Evolutionary conservation across 2,888 invertebrate genomes (phyloP), one percentile per base, ranked within the genome.

Genomic region (Agrotis ipsilon): DNA sequence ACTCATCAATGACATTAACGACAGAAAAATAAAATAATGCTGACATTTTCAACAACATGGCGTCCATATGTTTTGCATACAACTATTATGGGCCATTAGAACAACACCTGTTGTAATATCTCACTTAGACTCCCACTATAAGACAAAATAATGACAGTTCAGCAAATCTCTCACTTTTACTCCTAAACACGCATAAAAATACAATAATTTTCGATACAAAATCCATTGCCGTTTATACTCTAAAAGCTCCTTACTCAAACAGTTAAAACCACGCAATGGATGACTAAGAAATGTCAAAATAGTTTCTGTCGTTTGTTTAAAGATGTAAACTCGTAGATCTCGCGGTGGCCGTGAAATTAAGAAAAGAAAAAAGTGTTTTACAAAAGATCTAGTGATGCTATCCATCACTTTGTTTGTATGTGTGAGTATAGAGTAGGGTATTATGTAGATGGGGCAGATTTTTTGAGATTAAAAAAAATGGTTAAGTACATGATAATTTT

Each of bases 321-420:
- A 66, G 66, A 49, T 51, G 24, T 27, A 3, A 49, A 52, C 32
- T n/a, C 74, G 24, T 70, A 48, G 4, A 59, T 78, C 78, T 66
- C 55, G 24, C 14, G 1, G 27, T 27, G 76, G 48, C 81, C 78
- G 77, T 80, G 81, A 80, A 78, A 70, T 81, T 65, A 21, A 59
- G 46, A 48, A 71, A 75, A 65, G 39, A 39, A 59, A 75, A 60
- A 49, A 67, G 43, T 61, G 24, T 54, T 78, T 55, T 57, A 55
- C 18, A 13, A 21, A 39, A 46, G 65, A 61, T 39, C 43, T 60
- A 32, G 21, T 61, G 52, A 63, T 63, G 54, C 58, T n/a, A 68
- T 76, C 54, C 24, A 68, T 76, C 80, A 76, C 60, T 63, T 54
- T 74, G 49, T 79, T 39, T 55, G 55, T 3, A 18, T 72, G 75